Conservation (phyloP, 2,888 invertebrate genomes). For the Ormyrus pomaceus region DNA sequence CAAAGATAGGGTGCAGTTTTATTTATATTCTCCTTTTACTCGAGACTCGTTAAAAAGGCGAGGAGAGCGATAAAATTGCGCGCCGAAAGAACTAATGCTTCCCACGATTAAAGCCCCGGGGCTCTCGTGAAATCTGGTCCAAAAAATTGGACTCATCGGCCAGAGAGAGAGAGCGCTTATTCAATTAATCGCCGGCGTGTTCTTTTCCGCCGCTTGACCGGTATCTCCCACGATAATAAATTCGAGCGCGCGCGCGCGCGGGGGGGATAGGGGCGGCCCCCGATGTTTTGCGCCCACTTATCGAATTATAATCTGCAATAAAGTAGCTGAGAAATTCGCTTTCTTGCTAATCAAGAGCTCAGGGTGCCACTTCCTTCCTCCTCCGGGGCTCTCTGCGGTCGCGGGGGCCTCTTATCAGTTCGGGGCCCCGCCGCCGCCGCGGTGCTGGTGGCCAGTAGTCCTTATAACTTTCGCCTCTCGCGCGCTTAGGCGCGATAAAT, state of each 20-base stretch:
- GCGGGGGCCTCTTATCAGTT: conserved; percentile 9
- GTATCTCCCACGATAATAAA: conserved; percentile 32
- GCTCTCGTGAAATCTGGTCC: neutral
- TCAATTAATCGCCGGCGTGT: conserved; percentile 16
- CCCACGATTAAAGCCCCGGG: neutral
- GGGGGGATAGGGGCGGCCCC: neutral
- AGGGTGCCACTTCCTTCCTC: conserved; percentile 54
- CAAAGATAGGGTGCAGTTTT: too few species aligned
- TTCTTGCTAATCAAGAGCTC: conserved; percentile 34
- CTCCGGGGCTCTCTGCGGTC: neutral
- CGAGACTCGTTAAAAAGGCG: too few species aligned
- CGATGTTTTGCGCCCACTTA: conserved; percentile 23
- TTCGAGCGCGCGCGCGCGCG: conserved; percentile 13
- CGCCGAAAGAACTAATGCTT: neutral
- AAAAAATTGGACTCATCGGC: neutral
- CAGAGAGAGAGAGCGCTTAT: neutral
- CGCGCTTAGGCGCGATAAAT: neutral
- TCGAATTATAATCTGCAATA: conserved; percentile 34
- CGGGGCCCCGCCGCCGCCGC: neutral
- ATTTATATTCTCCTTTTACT: too few species aligned
- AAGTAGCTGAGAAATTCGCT: conserved; percentile 23
- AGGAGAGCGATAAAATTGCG: conserved; percentile 7
- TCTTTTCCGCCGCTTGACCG: neutral
- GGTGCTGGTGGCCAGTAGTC: neutral
- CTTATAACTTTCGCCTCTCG: neutral